Evolutionary conservation across 2,113 vertebrate species (phyloP).

Genomic region (Ptychochromis oligacanthus): DNA sequence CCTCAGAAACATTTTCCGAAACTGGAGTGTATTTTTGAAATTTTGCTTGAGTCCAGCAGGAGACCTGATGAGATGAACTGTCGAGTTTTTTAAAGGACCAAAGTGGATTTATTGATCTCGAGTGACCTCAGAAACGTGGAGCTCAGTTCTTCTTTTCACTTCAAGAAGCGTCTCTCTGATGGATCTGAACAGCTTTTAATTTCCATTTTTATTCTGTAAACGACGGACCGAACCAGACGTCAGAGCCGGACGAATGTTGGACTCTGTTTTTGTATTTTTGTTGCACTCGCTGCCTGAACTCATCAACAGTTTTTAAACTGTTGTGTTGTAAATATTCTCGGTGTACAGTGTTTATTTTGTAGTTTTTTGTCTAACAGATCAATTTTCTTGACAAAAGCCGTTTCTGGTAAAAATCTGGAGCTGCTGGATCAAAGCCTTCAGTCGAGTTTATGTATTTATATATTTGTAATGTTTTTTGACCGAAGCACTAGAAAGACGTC

Average conservation of each 20-base stretch:
- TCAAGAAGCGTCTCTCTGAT: not conserved
- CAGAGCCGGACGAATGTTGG: not conserved
- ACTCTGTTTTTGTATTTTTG: not conserved
- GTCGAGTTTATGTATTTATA: constrained; percentile 51
- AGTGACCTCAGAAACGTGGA: not conserved
- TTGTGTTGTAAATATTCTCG: constrained; percentile 37
- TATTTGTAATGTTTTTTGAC: constrained; percentile 25
- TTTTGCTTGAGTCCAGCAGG: not conserved
- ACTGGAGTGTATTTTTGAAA: not conserved
- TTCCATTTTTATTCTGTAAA: not conserved
- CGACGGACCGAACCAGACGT: not conserved
- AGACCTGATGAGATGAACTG: no score
- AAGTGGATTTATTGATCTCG: no score
- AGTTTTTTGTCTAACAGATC: constrained; percentile 35
- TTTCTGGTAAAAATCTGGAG: constrained; percentile 38
- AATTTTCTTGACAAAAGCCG: constrained; percentile 63
- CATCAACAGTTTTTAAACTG: not conserved
- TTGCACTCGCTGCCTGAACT: constrained; percentile 24
- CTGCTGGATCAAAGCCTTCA: constrained; percentile 49
- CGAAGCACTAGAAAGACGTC: not conserved
- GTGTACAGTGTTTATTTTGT: constrained; percentile 11
- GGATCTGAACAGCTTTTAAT: not conserved
- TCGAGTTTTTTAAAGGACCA: no score
- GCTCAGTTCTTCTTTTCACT: not conserved
- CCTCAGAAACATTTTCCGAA: not conserved